Evolutionary conservation across 2,797 vertebrate genomes (phyloP), one percentile per base, ranked within the genome.

Genomic region (Syngnathus acus): DNA sequence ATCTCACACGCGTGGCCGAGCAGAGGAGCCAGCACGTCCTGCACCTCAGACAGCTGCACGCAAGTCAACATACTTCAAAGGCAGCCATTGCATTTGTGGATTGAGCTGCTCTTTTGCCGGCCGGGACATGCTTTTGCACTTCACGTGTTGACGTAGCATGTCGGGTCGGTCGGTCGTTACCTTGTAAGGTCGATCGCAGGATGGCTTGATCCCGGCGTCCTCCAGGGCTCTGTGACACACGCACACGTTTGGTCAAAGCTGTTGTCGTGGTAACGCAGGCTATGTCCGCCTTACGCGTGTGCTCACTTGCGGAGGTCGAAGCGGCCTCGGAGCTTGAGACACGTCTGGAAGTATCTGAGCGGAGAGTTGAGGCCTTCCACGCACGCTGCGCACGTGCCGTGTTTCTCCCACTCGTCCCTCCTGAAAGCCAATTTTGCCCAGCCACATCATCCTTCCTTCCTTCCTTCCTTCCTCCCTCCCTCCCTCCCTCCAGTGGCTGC

Each of bases 371-470:
- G 66, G 1, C 74, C 83, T 53, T 92, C 90, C 0, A 82, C 72
- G 9, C 88, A 92, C 0, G 81, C 89, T 0, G 88, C 91, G n/a
- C 88, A 90, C 0, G 66, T 79, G 0, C 91, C 91, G 0, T 93
- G 92, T 75, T 91, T 92, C 13, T 60, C 6, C 92, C 92, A 93
- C 68, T 93, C 91, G 0, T 88, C 70, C 10, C 2, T 82, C 91
- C 91, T 92, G 74, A 19, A 19, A n/a, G 26, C 26, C 26, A 32
- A 32, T 32, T 32, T 32, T 32, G 26, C 26, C 26, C 26, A 32
- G 26, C 26, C 26, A 3, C 26, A 32, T 32, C 26, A 32, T 3
- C 26, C 26, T 23, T 23, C 23, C 23, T 23, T 23, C 23, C 23
- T 23, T 23, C 23, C 23, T 23, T 23, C 23, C 23, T 23, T 23